Percentiles rank a stretch among this genome's conserved stretches.
These are phyloP conservation scores for Dasypogon diadema DNA, from an alignment of 2,888 invertebrate genomes.

Conservation along the genomic window DNA sequence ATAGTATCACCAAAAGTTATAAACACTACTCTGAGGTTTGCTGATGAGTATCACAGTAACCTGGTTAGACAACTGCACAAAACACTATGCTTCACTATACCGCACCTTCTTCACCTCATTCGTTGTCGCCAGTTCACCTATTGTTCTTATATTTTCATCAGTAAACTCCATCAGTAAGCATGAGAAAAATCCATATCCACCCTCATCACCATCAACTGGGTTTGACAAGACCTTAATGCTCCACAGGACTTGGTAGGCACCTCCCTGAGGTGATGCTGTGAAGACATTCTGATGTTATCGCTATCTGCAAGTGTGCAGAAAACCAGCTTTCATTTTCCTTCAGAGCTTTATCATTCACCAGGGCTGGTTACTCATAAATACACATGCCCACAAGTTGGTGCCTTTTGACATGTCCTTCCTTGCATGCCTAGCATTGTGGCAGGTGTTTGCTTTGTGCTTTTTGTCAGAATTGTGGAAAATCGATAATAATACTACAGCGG, in stretches of 20 bases:
- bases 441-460: slow-evolving; percentile 3
- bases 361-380: slow-evolving; percentile 1
- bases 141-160: slow-evolving; percentile 17
- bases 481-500: neutral
- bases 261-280: slow-evolving; percentile 35
- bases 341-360: slow-evolving; percentile 14
- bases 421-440: neutral
- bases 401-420: neutral
- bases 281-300: slow-evolving; percentile 31
- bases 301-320: slow-evolving; percentile 10
- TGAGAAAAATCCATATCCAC: slow-evolving; percentile 40
- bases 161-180: slow-evolving; percentile 9
- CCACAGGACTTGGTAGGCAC: neutral
- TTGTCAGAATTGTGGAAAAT: neutral
- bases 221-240: slow-evolving; percentile 23
- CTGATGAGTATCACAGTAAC: slow-evolving; percentile 25
- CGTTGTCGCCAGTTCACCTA: slow-evolving; percentile 7
- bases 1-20: neutral
- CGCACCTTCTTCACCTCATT: neutral
- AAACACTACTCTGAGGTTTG: slow-evolving; percentile 1
- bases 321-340: slow-evolving; percentile 35
- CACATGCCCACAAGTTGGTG: slow-evolving; percentile 15
- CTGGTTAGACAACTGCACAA: neutral
- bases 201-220: neutral
- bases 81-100: neutral